Conservation (phyloP, 2,113 vertebrate species). For the Phaethon lepturus region DNA sequence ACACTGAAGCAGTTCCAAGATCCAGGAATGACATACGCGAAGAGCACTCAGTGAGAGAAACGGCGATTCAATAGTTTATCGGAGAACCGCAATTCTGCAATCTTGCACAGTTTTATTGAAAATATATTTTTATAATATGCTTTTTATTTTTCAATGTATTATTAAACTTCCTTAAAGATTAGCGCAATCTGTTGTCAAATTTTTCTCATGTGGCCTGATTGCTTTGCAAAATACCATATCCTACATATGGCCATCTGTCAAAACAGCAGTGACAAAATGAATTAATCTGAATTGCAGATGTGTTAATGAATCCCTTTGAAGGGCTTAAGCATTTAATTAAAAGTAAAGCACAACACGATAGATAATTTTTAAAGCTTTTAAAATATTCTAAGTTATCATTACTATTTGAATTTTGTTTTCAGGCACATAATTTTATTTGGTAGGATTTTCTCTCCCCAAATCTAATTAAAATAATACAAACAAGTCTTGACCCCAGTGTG, state of each 20-base stretch:
- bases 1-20: slow-evolving; percentile 3
- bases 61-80: background rate
- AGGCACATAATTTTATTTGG: background rate
- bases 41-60: background rate
- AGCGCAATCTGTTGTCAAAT: slow-evolving; percentile 53
- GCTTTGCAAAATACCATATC: slow-evolving; percentile 58
- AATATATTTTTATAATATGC: slow-evolving; percentile 35
- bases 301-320: slow-evolving; percentile 75
- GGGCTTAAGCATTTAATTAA: slow-evolving; percentile 75
- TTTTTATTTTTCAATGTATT: slow-evolving; percentile 44
- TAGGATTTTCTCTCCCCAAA: background rate
- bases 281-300: slow-evolving; percentile 74
- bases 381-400: slow-evolving; percentile 58
- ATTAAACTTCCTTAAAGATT: slow-evolving; percentile 55
- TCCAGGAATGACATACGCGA: background rate
- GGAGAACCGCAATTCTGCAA: background rate
- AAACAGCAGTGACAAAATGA: slow-evolving; percentile 71
- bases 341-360: slow-evolving; percentile 62
- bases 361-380: slow-evolving; percentile 63
- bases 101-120: background rate
- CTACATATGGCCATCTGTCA: slow-evolving; percentile 70
- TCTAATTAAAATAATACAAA: slow-evolving; percentile 54
- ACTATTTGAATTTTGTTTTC: slow-evolving; percentile 67
- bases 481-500: slow-evolving; percentile 3
- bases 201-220: slow-evolving; percentile 54